phyloP scores from a whole-genome alignment of 2,113 vertebrate genomes.

The Crypturellus undulatus region DNA sequence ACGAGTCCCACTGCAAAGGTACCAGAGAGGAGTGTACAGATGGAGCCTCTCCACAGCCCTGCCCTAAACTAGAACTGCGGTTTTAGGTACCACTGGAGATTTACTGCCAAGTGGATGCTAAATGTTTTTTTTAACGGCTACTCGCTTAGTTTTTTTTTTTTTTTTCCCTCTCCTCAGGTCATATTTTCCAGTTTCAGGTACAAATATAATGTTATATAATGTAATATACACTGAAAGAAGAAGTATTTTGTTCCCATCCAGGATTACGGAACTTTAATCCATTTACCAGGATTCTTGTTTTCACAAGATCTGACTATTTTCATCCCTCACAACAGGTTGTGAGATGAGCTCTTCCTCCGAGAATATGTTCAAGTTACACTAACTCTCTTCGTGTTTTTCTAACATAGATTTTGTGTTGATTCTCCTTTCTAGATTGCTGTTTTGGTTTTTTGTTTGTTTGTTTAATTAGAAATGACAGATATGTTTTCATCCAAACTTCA shows the following conservation, averaged over 20 bases:
- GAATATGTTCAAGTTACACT: accelerated
- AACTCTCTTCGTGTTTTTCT: neutral
- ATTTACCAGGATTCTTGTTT: neutral
- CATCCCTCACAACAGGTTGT: neutral
- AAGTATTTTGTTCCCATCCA: neutral
- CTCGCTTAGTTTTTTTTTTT: neutral
- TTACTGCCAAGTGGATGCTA: neutral
- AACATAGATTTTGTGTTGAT: neutral
- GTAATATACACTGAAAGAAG: neutral
- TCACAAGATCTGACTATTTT: neutral
- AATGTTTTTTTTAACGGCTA: neutral
- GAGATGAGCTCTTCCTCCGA: neutral
- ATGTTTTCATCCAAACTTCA: neutral
- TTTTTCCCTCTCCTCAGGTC: neutral
- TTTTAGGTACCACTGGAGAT: neutral
- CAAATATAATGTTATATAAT: neutral
- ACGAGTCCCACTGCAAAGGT: neutral
- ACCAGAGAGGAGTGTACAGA: neutral
- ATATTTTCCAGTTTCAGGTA: neutral
- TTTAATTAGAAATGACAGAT: neutral
- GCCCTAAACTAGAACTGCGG: neutral
- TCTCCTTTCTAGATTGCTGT: neutral
- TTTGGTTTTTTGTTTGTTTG: neutral
- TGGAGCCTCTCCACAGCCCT: neutral
- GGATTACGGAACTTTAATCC: neutral